Evolutionary conservation across 2,888 invertebrate genomes (phyloP), one percentile per base, ranked within the genome.

Genomic region (Congeria kusceri): DNA sequence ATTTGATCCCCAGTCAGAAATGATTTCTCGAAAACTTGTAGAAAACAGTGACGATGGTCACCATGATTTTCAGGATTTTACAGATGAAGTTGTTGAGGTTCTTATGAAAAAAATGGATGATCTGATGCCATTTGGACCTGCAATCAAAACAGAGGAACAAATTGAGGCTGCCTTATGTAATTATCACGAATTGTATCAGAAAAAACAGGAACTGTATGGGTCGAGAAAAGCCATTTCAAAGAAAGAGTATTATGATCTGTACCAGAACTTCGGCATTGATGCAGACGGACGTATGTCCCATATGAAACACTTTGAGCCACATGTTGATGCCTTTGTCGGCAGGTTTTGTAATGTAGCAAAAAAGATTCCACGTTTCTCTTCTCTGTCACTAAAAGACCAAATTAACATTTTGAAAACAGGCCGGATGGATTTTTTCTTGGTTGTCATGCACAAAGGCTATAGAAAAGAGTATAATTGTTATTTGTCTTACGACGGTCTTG

Each of bases 311-410:
- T 78, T 56, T 49, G 53, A 61, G 18, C 64, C 64, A 23, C 74
- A 68, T 23, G 44, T 80, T 2, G 75, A 80, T 64, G 62, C 59
- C 1, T 39, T 75, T 3, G 68, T 77, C 11, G 76, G 75, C 47
- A 59, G 70, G 29, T 83, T 80, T 27, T 80, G 80, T 62, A 71
- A 78, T 28, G 80, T 83, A 28, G 83, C 83, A 5, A 80, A 80
- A 46, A 77, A 68, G 7, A 70, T 83, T 44, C 83, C 83, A 20
- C 80, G 75, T 9, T 83, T 83, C 58, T 23, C 62, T 13, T 57
- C 39, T 20, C 72, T 83, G n/a, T 72, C 83, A 9, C 47, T 61
- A 1, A 68, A 66, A 25, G 83, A 83, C 56, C 80, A 80, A 63
- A 64, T 77, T n/a, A 66, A 68, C 32, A 66, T 83, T 23, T 47